Conservation (phyloP, 2,113 vertebrate genomes). For the Varanus komodoensis region DNA sequence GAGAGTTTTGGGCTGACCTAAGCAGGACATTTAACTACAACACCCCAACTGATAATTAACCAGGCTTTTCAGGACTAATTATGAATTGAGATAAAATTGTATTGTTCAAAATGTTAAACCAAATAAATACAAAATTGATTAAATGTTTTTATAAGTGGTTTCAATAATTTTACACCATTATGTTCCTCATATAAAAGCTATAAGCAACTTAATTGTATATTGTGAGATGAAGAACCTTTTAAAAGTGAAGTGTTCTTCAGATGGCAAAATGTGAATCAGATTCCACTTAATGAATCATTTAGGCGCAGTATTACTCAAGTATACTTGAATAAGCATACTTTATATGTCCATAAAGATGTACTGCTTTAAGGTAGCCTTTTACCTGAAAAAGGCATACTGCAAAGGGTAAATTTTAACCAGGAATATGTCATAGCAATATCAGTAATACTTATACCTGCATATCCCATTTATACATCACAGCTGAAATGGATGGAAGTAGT, state of each 20-base stretch:
- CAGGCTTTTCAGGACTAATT: not conserved
- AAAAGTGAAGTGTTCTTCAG: not conserved
- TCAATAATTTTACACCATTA: not conserved
- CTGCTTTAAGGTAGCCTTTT: not conserved
- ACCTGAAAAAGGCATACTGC: not conserved
- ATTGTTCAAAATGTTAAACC: not conserved
- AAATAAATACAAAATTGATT: not conserved
- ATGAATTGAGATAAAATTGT: not conserved
- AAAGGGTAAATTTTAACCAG: rapidly evolving
- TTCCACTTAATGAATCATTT: slow-evolving; percentile 25
- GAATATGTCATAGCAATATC: slow-evolving; percentile 15
- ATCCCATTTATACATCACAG: slow-evolving; percentile 1
- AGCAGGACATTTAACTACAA: not conserved
- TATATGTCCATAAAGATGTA: not conserved
- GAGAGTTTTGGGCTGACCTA: too few species aligned
- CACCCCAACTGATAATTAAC: not conserved
- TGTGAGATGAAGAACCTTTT: not conserved
- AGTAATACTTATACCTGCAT: not conserved
- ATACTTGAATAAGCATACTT: not conserved
- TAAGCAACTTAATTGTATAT: not conserved
- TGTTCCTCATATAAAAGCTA: not conserved
- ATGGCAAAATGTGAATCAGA: not conserved
- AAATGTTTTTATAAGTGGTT: not conserved
- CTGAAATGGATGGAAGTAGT: not conserved
- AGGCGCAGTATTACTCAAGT: not conserved